These are phyloP conservation scores for Ovis aries DNA, from an alignment of 2,113 vertebrate species.

Conservation along the genomic window DNA sequence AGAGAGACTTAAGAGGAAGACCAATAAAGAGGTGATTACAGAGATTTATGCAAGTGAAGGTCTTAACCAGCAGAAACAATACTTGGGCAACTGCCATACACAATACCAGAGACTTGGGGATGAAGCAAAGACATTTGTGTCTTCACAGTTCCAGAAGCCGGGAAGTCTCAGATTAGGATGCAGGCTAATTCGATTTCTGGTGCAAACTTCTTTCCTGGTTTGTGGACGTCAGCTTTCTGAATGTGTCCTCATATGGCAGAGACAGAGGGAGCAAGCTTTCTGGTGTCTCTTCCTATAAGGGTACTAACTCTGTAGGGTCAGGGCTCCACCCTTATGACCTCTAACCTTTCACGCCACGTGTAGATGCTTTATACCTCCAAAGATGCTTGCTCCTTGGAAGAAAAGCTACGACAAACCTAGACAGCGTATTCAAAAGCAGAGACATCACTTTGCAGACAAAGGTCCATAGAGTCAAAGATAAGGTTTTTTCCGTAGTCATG, in stretches of 20 bases:
- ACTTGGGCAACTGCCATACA: not conserved
- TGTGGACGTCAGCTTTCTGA: not conserved
- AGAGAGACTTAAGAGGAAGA: not conserved
- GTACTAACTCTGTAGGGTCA: not conserved
- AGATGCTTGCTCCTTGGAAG: not conserved
- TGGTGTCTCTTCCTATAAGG: not conserved
- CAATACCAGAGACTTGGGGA: not conserved
- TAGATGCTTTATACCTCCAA: not conserved
- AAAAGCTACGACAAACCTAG: not conserved
- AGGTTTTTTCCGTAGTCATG: not conserved
- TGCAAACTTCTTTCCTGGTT: not conserved
- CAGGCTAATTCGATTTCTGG: fast-evolving
- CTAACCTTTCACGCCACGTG: not conserved
- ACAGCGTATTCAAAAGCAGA: not conserved
- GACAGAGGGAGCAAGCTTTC: not conserved
- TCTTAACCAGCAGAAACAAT: not conserved
- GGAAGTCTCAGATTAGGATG: not conserved
- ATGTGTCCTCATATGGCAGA: not conserved
- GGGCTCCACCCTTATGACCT: not conserved
- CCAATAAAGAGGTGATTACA: not conserved
- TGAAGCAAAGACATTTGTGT: not conserved
- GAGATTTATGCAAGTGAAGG: not conserved
- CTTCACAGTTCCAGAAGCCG: not conserved
- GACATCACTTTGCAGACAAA: not conserved
- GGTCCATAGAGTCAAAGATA: not conserved